A percentile compares a stretch with the other conserved stretches of the same genome.
These are phyloP conservation scores for Grammomys dolichurus DNA, from an alignment of 2,113 vertebrate genomes.

Conservation along the genomic window DNA sequence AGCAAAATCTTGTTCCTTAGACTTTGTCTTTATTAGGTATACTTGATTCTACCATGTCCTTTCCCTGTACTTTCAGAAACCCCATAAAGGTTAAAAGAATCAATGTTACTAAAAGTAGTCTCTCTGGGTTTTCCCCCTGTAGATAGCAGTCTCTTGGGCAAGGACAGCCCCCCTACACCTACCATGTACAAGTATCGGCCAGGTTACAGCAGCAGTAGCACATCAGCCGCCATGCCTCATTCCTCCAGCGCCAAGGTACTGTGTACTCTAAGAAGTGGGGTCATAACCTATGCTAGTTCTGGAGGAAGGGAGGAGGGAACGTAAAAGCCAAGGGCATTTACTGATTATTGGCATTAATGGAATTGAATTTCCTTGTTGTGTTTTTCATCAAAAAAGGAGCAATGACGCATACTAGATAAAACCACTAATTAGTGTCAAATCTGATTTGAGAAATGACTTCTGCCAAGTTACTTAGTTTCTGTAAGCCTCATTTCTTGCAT, in stretches of 20 bases:
- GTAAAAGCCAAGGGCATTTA: not conserved
- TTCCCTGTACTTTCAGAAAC: not conserved
- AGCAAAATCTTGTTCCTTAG: not conserved
- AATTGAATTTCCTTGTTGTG: not conserved
- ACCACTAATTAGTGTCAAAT: not conserved
- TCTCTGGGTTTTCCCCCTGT: conserved; percentile 14
- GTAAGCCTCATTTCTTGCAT: not conserved
- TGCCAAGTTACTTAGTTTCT: not conserved
- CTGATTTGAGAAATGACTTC: conserved; percentile 6
- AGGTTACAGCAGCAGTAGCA: conserved; percentile 93
- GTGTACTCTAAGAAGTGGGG: too few relatives aligned
- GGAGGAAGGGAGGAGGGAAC: not conserved
- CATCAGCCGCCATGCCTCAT: conserved; percentile 86
- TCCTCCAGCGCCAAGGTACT: conserved; percentile 89
- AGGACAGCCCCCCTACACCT: conserved; percentile 94
- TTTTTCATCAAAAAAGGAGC: not conserved
- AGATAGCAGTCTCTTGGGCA: conserved; percentile 94
- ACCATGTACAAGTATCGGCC: conserved; percentile 98
- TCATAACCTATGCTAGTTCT: not conserved
- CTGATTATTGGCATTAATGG: not conserved
- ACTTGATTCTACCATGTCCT: not conserved
- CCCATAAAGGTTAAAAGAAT: not conserved
- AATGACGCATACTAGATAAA: not conserved
- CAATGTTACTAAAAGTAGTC: not conserved
- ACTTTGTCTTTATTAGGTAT: not conserved